A percentile compares a stretch with the other conserved stretches of the same genome.
Conservation (phyloP, 2,113 vertebrate genomes). For the Carassius carassius region DNA sequence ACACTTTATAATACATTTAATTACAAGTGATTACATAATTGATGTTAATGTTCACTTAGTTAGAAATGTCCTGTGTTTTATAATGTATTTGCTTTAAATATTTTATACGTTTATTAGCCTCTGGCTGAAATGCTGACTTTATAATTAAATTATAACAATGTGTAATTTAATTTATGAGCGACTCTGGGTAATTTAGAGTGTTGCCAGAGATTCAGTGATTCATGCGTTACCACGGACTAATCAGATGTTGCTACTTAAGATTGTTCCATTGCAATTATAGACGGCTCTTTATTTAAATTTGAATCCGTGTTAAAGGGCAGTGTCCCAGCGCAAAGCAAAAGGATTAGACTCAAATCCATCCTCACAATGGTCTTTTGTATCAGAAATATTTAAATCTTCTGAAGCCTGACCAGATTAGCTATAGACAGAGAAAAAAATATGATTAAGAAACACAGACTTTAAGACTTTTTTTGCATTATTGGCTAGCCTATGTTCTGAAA, state of each 20-base stretch:
- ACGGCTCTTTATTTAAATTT: neutral
- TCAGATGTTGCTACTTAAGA: neutral
- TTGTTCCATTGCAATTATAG: neutral
- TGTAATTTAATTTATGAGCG: neutral
- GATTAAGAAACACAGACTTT: neutral
- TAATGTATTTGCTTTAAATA: neutral
- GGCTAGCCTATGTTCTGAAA: neutral
- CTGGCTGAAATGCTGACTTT: neutral
- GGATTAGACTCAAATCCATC: conserved; percentile 29
- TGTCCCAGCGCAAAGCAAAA: neutral
- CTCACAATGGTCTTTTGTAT: conserved; percentile 28
- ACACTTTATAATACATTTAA: neutral
- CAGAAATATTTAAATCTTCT: conserved; percentile 25
- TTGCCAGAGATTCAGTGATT: neutral
- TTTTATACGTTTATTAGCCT: neutral
- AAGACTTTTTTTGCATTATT: neutral
- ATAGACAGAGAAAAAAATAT: neutral
- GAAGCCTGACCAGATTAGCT: neutral
- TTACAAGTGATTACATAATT: neutral
- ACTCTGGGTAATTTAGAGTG: neutral
- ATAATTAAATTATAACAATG: neutral
- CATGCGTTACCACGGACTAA: neutral
- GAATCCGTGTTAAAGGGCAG: conserved; percentile 4
- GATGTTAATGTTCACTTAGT: neutral
- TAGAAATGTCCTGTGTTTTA: neutral